phyloP scores from a whole-genome alignment of 2,113 vertebrate species.

The Elephantulus edwardii region DNA sequence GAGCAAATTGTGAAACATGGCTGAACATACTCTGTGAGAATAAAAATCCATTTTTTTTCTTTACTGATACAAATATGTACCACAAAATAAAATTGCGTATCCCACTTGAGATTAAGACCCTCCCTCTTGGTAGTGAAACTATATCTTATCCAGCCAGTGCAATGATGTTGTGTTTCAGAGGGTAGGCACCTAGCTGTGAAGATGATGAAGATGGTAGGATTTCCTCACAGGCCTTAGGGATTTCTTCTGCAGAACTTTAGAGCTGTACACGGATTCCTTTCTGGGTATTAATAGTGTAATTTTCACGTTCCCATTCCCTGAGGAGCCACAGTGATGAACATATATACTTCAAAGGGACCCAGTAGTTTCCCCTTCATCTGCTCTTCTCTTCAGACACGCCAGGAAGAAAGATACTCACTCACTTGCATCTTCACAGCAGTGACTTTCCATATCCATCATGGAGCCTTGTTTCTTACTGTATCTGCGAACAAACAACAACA shows the following conservation, averaged over 20 bases:
- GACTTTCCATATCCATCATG: neutral
- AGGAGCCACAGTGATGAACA: neutral
- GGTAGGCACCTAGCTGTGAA: neutral
- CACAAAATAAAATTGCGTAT: neutral
- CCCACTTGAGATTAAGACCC: neutral
- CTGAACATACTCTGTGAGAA: neutral
- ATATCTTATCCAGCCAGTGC: neutral
- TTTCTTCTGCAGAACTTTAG: neutral
- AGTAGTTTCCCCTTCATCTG: neutral
- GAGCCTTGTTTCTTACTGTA: neutral
- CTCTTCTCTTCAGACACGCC: neutral
- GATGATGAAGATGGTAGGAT: neutral
- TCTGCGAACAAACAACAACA: neutral
- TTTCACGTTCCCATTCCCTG: constrained; percentile 21
- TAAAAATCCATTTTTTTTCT: neutral
- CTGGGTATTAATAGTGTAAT: neutral
- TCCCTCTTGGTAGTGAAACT: neutral
- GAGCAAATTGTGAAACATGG: neutral
- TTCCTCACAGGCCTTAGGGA: neutral
- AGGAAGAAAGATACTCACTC: neutral
- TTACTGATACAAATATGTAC: neutral
- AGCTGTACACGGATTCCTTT: neutral
- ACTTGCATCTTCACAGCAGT: neutral
- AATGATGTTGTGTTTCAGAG: neutral
- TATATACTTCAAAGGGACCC: neutral